A percentile compares a stretch with the other conserved stretches of the same genome.
Conservation (phyloP, 1,140 invertebrate species). For the Sarcophaga peregrina region DNA sequence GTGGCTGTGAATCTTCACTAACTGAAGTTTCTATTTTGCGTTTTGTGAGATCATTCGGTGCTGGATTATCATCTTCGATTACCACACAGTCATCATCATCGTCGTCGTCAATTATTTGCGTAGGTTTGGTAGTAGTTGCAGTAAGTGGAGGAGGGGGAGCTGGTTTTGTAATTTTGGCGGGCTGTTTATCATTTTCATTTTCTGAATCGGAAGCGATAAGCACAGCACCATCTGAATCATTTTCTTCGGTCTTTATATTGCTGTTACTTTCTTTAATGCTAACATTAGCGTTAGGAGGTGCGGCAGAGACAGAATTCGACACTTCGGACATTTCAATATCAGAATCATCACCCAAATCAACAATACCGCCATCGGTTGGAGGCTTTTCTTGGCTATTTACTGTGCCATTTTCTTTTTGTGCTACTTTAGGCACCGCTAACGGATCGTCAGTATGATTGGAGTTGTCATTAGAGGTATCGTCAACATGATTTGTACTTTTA, state of each 20-base stretch:
- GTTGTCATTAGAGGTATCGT: slow-evolving; percentile 30
- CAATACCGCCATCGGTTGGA: slow-evolving; percentile 37
- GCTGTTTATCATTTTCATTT: slow-evolving; percentile 49
- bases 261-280: neutral
- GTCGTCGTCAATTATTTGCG: slow-evolving; percentile 56
- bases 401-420: slow-evolving; percentile 56
- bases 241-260: slow-evolving; percentile 46
- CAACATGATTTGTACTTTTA: slow-evolving; percentile 25
- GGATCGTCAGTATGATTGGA: slow-evolving; percentile 26
- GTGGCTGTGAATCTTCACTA: slow-evolving; percentile 52
- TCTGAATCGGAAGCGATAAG: slow-evolving; percentile 62
- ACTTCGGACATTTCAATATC: slow-evolving; percentile 56
- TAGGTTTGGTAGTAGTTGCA: neutral
- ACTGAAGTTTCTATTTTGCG: slow-evolving; percentile 50
- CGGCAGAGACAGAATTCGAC: neutral
- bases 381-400: slow-evolving; percentile 44
- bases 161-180: slow-evolving; percentile 29
- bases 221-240: slow-evolving; percentile 61
- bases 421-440: slow-evolving; percentile 7
- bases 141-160: neutral
- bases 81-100: slow-evolving; percentile 73
- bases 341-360: slow-evolving; percentile 55
- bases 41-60: slow-evolving; percentile 56
- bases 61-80: slow-evolving; percentile 72
- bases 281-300: neutral